These are phyloP conservation scores for Syrrhaptes paradoxus DNA, from an alignment of 2,113 vertebrate genomes.

Conservation along the genomic window DNA sequence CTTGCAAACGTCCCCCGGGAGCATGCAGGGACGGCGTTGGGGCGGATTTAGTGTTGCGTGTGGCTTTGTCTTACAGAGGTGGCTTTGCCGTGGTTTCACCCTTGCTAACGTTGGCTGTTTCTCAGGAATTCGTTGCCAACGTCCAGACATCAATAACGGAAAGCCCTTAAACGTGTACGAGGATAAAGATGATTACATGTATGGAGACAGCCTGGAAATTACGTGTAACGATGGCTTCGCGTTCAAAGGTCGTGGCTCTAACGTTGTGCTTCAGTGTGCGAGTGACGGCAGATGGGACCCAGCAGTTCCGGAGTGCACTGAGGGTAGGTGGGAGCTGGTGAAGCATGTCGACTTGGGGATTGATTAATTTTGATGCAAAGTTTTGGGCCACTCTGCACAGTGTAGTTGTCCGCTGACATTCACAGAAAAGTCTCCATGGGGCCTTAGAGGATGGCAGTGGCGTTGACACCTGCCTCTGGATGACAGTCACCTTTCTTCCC, in stretches of 20 bases:
- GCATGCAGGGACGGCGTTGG: not conserved
- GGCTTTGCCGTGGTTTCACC: not conserved
- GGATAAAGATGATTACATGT: accelerated
- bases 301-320: not conserved
- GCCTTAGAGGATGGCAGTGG: accelerated
- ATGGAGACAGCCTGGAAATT: not conserved
- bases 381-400: not conserved
- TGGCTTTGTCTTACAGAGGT: not conserved
- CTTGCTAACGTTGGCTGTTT: not conserved
- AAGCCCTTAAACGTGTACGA: accelerated
- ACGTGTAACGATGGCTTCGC: accelerated
- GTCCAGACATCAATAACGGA: not conserved
- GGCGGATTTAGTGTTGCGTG: accelerated
- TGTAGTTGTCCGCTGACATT: not conserved
- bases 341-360: accelerated
- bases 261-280: accelerated
- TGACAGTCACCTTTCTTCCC: not conserved
- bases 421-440: not conserved
- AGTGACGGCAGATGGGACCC: not conserved
- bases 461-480: not conserved
- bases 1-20: not conserved
- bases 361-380: not conserved
- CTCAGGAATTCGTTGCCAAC: not conserved
- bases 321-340: not conserved
- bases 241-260: accelerated